Conservation (phyloP, 1,140 invertebrate species). For the Ips nitidus region DNA sequence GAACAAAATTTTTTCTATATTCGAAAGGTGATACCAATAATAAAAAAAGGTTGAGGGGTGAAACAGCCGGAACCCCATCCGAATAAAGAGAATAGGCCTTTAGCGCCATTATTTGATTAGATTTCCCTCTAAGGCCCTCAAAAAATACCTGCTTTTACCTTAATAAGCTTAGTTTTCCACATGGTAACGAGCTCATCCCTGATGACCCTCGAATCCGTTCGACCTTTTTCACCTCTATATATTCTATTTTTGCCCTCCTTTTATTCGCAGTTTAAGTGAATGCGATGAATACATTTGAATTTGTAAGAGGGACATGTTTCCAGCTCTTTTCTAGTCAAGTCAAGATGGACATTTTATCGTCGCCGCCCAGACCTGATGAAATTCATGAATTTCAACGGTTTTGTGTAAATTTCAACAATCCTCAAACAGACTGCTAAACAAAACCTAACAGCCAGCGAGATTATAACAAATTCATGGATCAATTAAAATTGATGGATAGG, state of each 20-base stretch:
- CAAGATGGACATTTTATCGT: conserved; percentile 19
- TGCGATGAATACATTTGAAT: conserved; percentile 23
- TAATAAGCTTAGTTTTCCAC: conserved; percentile 25
- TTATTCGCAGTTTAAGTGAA: conserved; percentile 18
- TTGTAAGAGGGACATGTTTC: conserved; percentile 12
- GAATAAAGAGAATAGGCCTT: conserved; percentile 12
- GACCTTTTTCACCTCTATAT: conserved; percentile 21
- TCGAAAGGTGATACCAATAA: too few species aligned
- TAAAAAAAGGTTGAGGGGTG: too few species aligned
- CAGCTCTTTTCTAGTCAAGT: conserved; percentile 3
- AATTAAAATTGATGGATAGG: too few species aligned
- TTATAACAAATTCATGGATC: too few species aligned
- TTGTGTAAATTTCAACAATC: too few species aligned
- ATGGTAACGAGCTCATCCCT: conserved; percentile 15
- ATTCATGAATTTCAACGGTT: conserved; percentile 9
- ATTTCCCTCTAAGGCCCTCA: conserved; percentile 7
- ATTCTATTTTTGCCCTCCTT: conserved; percentile 16
- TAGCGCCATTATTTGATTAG: conserved; percentile 19
- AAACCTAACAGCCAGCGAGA: too few species aligned
- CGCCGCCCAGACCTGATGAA: conserved; percentile 1
- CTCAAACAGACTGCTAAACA: too few species aligned
- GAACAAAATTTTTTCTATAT: too few species aligned
- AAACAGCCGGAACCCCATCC: background rate
- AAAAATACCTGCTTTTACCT: conserved; percentile 23
- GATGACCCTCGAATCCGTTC: conserved; percentile 13